These are phyloP conservation scores for Andrena cerasifolii DNA, from an alignment of 1,140 invertebrate species.

Conservation along the genomic window DNA sequence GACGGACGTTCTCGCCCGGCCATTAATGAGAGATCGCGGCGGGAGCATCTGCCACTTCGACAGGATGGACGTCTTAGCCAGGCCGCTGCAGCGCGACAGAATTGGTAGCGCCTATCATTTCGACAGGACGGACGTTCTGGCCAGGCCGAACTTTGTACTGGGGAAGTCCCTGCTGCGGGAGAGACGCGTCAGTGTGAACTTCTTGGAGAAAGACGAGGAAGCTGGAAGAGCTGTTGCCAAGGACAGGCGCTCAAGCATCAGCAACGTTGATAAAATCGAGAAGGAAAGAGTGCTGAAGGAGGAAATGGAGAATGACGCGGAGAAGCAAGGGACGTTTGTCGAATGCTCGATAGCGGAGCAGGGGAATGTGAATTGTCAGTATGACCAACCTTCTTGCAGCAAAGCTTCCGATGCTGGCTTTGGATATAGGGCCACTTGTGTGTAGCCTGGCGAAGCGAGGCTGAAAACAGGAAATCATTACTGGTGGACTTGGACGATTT, in stretches of 20 bases:
- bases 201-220: constrained; percentile 65
- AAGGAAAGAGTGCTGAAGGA: constrained; percentile 48
- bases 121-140: constrained; percentile 61
- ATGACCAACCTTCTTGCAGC: constrained; percentile 74
- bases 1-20: constrained; percentile 65
- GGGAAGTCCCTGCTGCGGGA: constrained; percentile 51
- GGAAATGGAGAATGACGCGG: no score
- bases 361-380: constrained; percentile 32
- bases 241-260: constrained; percentile 60
- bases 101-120: constrained; percentile 69
- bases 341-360: constrained; percentile 20
- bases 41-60: constrained; percentile 75
- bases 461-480: neutral
- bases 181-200: constrained; percentile 60
- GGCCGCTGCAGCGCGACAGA: constrained; percentile 60
- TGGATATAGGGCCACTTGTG: constrained; percentile 76
- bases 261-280: constrained; percentile 69
- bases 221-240: neutral
- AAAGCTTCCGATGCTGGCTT: constrained; percentile 72
- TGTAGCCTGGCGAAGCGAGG: constrained; percentile 53
- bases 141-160: constrained; percentile 53
- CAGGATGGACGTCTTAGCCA: constrained; percentile 70
- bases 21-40: constrained; percentile 69
- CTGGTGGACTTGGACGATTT: no score
- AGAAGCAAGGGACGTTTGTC: constrained; percentile 18